phyloP scores from a whole-genome alignment of 2,888 invertebrate species.

The Apeira syringaria region DNA sequence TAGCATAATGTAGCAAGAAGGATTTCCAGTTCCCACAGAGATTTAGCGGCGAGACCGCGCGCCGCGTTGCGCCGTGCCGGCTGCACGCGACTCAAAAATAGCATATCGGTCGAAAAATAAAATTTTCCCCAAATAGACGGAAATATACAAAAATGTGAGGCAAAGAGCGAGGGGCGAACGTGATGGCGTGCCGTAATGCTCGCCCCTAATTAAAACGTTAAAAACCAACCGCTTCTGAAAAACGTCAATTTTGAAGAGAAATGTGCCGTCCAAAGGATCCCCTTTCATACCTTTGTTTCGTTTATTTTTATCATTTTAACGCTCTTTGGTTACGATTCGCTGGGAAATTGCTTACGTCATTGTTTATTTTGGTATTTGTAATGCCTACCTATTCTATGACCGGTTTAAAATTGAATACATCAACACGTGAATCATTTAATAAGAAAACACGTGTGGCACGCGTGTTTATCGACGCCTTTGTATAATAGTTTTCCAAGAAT shows the following conservation, averaged over 20 bases:
- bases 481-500: too few relatives aligned
- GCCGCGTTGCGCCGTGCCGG: conserved; percentile 52
- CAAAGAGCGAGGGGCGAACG: conserved; percentile 80
- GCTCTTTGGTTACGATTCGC: conserved; percentile 55
- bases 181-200: conserved; percentile 81
- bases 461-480: too few relatives aligned
- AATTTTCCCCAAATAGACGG: conserved; percentile 82
- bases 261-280: conserved; percentile 78
- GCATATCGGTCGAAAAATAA: conserved; percentile 82
- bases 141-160: conserved; percentile 82
- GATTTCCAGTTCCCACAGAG: conserved; percentile 82
- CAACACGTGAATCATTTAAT: too few relatives aligned
- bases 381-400: too few relatives aligned
- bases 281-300: conserved; percentile 69
- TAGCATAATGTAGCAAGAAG: too few relatives aligned
- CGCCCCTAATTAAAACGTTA: conserved; percentile 84
- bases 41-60: conserved; percentile 69
- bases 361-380: conserved; percentile 10
- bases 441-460: too few relatives aligned
- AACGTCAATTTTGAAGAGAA: conserved; percentile 82
- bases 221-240: conserved; percentile 81
- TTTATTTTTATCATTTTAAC: conserved; percentile 70
- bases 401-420: too few relatives aligned
- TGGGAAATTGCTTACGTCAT: conserved; percentile 42
- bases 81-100: conserved; percentile 81